Base-by-base conservation (phyloP, 92 coral and sea anemone genomes). In the Siderastrea siderea region DNA sequence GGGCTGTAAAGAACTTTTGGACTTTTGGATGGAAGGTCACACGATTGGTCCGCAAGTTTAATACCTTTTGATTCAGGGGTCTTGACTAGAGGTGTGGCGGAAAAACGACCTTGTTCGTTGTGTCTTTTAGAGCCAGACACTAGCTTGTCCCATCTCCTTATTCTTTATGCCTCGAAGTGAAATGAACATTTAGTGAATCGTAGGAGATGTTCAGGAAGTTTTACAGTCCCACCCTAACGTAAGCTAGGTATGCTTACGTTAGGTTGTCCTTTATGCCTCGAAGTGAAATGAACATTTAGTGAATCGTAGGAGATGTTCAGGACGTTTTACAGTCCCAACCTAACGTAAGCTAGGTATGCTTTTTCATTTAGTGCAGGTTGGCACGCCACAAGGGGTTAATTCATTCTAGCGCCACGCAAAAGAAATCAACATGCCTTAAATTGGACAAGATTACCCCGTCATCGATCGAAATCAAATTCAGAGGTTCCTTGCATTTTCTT, bases 151-250 rank as follows among this genome's bases (percentile, higher is more conserved):
- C 5, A 61, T 77, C 10, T 61, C 82, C 2, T n/a, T 77, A n/a
- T 70, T 70, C 16, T 77, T 61, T 45, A 77, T 77, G 82, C 57
- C 82, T 47, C 71, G 71, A 3, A 70, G 47, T 48, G 58, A 61
- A 61, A 47, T 61, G 48, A 61, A 77, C 16, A 58, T 70, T 1
- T 70, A 77, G 45, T 13, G 82, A 17, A 62, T 78, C 19, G 47
- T 60, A 71, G 15, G 7, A 9, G 70, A 78, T n/a, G 58, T 60
- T 46, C 70, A 78, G 12, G 45, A 8, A 0, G 82, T 62, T 7
- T 9, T 61, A 1, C 71, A 61, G 15, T 61, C 71, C 7, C 3
- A 17, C n/a, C 5, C 15, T 78, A 44, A 17, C 15, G 49, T 6
- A 68, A 13, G 66, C 38, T 26, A 26, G 38, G 16, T 11, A 61